Conservation (phyloP, 2,113 vertebrate genomes). For the Colossoma macropomum region DNA sequence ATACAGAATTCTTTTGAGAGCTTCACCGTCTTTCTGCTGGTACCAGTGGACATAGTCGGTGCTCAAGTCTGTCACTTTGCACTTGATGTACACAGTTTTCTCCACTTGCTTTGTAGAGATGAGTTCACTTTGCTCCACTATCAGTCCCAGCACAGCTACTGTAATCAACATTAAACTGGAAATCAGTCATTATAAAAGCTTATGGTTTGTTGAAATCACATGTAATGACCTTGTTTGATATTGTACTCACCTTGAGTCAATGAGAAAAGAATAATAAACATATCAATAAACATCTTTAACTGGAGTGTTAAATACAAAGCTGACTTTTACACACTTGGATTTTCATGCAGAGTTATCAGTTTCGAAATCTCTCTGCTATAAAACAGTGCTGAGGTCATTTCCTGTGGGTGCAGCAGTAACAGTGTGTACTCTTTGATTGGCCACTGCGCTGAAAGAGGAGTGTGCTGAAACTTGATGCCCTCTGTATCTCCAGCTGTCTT, state of each 20-base stretch:
- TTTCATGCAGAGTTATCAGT: background rate
- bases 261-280: background rate
- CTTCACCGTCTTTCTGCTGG: constrained; percentile 16
- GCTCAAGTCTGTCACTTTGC: background rate
- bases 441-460: background rate
- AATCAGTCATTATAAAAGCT: background rate
- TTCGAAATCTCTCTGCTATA: background rate
- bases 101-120: background rate
- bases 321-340: background rate
- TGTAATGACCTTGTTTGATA: background rate
- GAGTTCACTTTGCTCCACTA: background rate
- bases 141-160: constrained; percentile 10
- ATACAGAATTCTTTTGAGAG: constrained; percentile 7
- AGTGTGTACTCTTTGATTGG: background rate
- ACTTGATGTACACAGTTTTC: background rate
- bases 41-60: constrained; percentile 16
- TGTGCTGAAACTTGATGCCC: no score
- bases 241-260: constrained; percentile 9
- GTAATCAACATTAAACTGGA: background rate
- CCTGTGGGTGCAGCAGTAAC: background rate
- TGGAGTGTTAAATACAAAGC: background rate
- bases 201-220: background rate
- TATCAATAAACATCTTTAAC: background rate
- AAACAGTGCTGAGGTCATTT: background rate
- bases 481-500: no score